phyloP scores from a whole-genome alignment of 1,140 invertebrate genomes.

The Laodelphax striatellus region DNA sequence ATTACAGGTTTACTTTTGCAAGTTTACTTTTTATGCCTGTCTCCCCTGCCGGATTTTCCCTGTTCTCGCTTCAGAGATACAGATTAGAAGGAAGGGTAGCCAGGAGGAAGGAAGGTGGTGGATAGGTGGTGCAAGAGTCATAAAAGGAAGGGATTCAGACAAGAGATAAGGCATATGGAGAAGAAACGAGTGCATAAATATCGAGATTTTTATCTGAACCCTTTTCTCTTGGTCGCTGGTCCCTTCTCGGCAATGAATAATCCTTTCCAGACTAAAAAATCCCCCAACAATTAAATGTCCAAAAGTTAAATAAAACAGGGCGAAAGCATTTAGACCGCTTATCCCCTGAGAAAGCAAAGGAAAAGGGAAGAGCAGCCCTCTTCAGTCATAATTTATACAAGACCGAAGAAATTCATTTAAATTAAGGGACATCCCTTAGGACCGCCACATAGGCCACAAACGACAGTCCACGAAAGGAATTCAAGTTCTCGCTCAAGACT shows the following conservation, averaged over 20 bases:
- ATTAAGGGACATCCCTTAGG: constrained; percentile 11
- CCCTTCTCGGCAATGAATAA: background rate
- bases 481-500: no score
- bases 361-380: background rate
- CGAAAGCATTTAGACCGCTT: background rate
- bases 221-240: background rate
- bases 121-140: no score
- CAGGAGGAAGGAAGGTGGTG: no score
- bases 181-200: background rate
- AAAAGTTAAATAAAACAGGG: constrained; percentile 3
- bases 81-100: no score
- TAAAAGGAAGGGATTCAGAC: no score
- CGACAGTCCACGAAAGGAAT: no score
- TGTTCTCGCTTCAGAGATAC: no score
- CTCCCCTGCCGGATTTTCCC: no score
- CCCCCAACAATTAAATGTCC: background rate
- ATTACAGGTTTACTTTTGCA: no score
- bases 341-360: background rate
- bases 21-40: no score
- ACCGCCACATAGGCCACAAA: background rate
- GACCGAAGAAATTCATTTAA: constrained; percentile 13
- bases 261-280: background rate
- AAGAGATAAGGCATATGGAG: no score
- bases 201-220: background rate
- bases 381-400: constrained; percentile 9